Conservation (phyloP, 2,113 vertebrate genomes). For the Abramis brama region DNA sequence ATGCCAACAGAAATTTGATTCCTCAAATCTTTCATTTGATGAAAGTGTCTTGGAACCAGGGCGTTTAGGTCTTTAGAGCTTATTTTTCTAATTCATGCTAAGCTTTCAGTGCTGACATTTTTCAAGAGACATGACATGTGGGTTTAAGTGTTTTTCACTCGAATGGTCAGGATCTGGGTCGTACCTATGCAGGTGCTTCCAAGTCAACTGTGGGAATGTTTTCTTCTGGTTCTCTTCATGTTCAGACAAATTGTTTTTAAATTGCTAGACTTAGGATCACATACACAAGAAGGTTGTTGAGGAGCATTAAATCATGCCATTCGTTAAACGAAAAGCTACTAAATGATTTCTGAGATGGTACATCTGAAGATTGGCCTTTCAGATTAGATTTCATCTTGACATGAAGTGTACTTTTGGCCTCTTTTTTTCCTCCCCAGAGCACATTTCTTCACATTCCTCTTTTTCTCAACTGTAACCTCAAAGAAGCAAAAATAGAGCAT, state of each 20-base stretch:
- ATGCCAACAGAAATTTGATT: constrained; percentile 50
- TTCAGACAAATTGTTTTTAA: constrained; percentile 31
- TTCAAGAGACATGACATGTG: constrained; percentile 25
- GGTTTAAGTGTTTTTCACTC: constrained; percentile 33
- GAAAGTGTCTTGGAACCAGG: constrained; percentile 24
- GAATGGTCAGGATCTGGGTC: constrained; percentile 31
- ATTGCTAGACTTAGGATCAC: constrained; percentile 3
- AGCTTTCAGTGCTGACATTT: constrained; percentile 10
- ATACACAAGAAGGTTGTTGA: neutral
- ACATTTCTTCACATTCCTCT: constrained; percentile 5
- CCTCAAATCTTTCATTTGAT: constrained; percentile 20
- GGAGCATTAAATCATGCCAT: constrained; percentile 7
- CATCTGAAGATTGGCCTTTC: neutral
- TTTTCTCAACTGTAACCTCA: constrained; percentile 14
- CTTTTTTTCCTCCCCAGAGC: neutral
- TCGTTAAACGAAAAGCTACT: neutral
- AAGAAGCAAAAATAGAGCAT: neutral
- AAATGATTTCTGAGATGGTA: neutral
- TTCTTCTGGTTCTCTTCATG: constrained; percentile 9
- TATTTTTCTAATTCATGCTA: constrained; percentile 2
- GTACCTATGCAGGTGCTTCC: constrained; percentile 23
- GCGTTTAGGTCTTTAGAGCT: constrained; percentile 16
- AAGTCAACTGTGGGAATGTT: constrained; percentile 26
- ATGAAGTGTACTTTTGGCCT: neutral
- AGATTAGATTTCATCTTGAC: constrained; percentile 14